Evolutionary conservation across 2,888 invertebrate species (phyloP).

Genomic region (Cataglyphis altisquamis): DNA sequence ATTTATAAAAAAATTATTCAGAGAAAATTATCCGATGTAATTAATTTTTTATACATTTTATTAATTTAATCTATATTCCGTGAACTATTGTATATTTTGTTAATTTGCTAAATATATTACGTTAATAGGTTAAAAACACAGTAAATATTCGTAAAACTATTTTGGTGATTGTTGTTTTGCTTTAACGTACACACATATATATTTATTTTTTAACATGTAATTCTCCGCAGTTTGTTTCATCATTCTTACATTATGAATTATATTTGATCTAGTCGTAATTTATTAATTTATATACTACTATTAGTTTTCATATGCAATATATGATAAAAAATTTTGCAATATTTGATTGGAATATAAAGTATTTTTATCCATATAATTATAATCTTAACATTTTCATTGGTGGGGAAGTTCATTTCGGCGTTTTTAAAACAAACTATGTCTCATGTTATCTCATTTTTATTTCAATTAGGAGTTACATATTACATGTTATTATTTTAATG

Average conservation of each 20-base stretch:
- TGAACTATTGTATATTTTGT: constrained; percentile 22
- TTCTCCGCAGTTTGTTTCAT: background rate
- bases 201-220: too few relatives aligned
- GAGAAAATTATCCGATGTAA: constrained; percentile 1
- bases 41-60: background rate
- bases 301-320: background rate
- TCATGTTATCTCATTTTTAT: constrained; percentile 67
- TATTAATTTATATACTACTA: background rate
- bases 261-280: background rate
- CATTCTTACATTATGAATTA: background rate
- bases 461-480: constrained; percentile 68
- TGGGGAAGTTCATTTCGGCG: constrained; percentile 59
- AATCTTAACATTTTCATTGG: constrained; percentile 52
- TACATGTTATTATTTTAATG: constrained; percentile 59
- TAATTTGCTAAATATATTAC: background rate
- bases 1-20: constrained; percentile 14
- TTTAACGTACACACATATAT: background rate
- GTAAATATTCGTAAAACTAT: background rate
- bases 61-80: constrained; percentile 11
- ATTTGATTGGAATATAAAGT: constrained; percentile 7
- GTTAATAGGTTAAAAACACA: background rate
- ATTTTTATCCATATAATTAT: constrained; percentile 52
- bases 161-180: background rate
- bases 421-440: constrained; percentile 52
- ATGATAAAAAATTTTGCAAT: background rate